Conservation (phyloP, 2,888 invertebrate genomes). For the Zaprionus obscuricornis region DNA sequence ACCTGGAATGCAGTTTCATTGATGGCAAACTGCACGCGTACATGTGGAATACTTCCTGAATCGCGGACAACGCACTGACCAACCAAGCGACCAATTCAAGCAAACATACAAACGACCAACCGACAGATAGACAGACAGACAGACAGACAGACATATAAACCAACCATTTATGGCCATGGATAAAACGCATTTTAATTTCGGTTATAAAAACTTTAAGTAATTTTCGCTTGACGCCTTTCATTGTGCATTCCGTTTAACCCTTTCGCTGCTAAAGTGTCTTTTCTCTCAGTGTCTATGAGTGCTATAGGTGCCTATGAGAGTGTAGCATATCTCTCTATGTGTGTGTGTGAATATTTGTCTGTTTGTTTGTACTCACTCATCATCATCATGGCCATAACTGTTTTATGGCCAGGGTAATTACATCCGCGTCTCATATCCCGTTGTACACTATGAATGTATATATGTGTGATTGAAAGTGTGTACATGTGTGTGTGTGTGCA, state of each 20-base stretch:
- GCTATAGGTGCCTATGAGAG: conserved; percentile 11
- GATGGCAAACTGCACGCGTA: conserved; percentile 63
- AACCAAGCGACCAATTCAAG: conserved; percentile 5
- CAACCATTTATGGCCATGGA: conserved; percentile 63
- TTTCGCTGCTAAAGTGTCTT: conserved; percentile 56
- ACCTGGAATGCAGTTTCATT: conserved; percentile 68
- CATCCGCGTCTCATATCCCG: conserved; percentile 7
- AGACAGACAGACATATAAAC: background rate
- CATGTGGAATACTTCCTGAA: conserved; percentile 63
- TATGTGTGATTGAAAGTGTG: no score
- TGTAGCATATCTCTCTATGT: background rate
- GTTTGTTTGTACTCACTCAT: conserved; percentile 49
- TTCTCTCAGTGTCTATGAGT: conserved; percentile 18
- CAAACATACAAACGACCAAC: no score
- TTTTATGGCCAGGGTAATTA: conserved; percentile 54
- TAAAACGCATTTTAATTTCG: conserved; percentile 74
- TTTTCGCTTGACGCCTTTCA: conserved; percentile 65
- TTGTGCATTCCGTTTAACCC: conserved; percentile 70
- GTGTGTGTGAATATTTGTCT: conserved; percentile 25
- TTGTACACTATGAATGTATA: no score
- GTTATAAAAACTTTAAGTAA: conserved; percentile 64
- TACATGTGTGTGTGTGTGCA: no score
- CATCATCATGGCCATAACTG: conserved; percentile 55
- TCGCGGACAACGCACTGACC: conserved; percentile 1
- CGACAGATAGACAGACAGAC: no score